Conservation (phyloP, 2,797 vertebrate species). For the Alcedo atthis region DNA sequence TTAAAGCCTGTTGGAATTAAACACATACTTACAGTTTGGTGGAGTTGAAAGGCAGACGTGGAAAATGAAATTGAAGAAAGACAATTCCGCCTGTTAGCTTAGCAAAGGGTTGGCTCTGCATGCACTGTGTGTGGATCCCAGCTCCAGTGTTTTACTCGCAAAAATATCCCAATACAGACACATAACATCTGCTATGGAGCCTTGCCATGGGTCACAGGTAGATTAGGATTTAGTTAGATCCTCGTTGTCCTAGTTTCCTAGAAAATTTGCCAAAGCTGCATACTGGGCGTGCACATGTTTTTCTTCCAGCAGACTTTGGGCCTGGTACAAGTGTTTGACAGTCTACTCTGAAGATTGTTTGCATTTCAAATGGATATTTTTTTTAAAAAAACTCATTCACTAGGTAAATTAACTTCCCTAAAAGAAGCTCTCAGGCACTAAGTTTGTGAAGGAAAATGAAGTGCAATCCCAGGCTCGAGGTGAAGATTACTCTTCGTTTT, state of each 20-base stretch:
- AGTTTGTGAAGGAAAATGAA: constrained; percentile 23
- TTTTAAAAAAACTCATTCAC: neutral
- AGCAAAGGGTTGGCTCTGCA: accelerated
- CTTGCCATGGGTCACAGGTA: accelerated
- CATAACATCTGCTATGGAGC: neutral
- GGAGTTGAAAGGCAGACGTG: neutral
- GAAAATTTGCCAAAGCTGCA: neutral
- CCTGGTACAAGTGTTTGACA: neutral
- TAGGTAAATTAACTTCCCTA: neutral
- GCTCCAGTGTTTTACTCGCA: neutral
- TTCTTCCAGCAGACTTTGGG: neutral
- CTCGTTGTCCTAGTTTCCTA: neutral
- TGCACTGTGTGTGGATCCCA: accelerated
- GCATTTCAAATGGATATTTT: neutral
- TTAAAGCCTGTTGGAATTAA: neutral
- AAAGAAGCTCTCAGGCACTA: neutral
- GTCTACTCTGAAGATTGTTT: neutral
- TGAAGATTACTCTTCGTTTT: neutral
- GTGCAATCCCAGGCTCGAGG: neutral
- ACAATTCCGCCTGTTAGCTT: neutral
- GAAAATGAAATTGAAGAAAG: constrained; percentile 4
- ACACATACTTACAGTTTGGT: neutral
- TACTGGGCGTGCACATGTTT: neutral
- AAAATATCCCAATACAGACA: neutral
- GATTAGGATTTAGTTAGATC: neutral